Conservation (phyloP, 2,797 vertebrate genomes). For the Sebastes taczanowskii region DNA sequence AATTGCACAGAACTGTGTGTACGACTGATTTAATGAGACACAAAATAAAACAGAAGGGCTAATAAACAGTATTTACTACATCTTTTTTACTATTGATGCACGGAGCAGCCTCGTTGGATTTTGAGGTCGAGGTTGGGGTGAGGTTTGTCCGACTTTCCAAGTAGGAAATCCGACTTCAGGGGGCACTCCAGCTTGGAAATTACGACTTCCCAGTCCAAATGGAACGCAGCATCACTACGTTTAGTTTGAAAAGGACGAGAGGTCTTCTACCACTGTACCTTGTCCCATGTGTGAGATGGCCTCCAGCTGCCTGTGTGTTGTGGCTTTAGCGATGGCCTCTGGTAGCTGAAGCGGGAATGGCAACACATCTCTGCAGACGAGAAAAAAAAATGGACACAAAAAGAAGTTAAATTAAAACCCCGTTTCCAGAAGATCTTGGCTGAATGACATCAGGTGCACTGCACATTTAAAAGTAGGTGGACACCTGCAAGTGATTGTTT, state of each 20-base stretch:
- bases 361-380: constrained; percentile 85
- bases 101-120: no score
- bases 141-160: no score
- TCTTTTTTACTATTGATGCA: no score
- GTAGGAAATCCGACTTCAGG: no score
- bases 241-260: background rate
- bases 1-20: no score
- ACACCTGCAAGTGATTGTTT: background rate
- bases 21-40: no score
- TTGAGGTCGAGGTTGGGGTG: no score
- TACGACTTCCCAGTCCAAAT: no score
- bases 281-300: constrained; percentile 91
- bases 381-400: background rate
- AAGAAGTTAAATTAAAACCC: background rate
- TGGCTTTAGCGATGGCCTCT: constrained; percentile 84
- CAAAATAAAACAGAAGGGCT: no score
- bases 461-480: background rate
- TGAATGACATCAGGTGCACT: background rate
- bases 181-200: no score
- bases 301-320: constrained; percentile 88
- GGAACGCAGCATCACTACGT: fast-evolving
- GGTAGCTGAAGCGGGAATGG: constrained; percentile 89
- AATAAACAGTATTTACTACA: no score
- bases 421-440: background rate
- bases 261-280: constrained; percentile 69